A percentile compares a stretch with the other conserved stretches of the same genome.
Evolutionary conservation across 2,113 vertebrate species (phyloP).

Genomic region (Herpetotheres cachinnans): DNA sequence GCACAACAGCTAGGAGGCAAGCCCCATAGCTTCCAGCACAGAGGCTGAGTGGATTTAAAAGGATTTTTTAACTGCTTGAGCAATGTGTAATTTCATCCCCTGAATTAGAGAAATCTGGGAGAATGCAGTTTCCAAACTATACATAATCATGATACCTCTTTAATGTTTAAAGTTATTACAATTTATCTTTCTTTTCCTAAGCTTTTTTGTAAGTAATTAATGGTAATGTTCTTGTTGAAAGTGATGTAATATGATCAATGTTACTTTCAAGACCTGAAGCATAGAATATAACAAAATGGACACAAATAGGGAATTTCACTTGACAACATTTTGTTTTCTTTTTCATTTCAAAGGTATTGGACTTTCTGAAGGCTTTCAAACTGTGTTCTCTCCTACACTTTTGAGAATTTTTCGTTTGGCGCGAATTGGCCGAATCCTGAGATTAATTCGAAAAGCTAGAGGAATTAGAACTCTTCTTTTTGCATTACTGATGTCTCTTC

Average conservation of each 20-base stretch:
- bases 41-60: not conserved
- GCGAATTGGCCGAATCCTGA: conserved; percentile 89
- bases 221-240: not conserved
- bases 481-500: conserved; percentile 97
- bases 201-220: not conserved
- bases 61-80: not conserved
- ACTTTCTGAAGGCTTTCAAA: conserved; percentile 76
- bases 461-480: conserved; percentile 94
- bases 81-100: not conserved
- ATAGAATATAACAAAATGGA: not conserved
- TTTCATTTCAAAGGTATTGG: conserved; percentile 78
- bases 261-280: not conserved
- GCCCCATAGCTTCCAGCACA: not conserved
- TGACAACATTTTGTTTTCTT: not conserved
- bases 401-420: conserved; percentile 89
- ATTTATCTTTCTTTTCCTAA: not conserved
- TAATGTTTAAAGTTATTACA: not conserved
- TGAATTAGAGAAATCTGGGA: not conserved
- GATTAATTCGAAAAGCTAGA: conserved; percentile 87
- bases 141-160: not conserved
- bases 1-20: not conserved
- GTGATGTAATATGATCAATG: not conserved
- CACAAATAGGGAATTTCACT: not conserved
- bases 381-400: conserved; percentile 85
- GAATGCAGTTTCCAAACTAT: not conserved